Base-by-base conservation (phyloP, 1,140 invertebrate species). In the Pinna nobilis region DNA sequence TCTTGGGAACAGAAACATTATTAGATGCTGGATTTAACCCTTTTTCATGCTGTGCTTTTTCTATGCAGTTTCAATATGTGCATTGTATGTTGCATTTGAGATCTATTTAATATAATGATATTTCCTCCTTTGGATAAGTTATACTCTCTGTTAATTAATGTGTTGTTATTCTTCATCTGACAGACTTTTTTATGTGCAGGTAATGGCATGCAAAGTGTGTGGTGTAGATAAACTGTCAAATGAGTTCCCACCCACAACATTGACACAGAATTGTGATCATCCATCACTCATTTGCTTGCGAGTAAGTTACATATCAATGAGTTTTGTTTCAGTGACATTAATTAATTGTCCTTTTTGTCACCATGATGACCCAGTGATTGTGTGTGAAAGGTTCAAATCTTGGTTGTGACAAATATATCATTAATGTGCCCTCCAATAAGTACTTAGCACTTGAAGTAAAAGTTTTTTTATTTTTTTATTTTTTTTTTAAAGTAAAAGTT, bases 201-300 rank as follows among this genome's bases (percentile, higher is more conserved):
- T 47, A 3, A 47, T 47, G 74, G 47, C 57, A n/a, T 78, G 71
- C 30, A 39, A 55, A 20, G 23, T 37, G 18, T 78, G 77, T 63
- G 25, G 39, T 23, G 50, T 63, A 15, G 66, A 59, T 1, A 78
- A 78, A 33, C 30, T 78, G n/a, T 74, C 77, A 23, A 72, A 71
- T 53, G 77, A 78, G 44, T 78, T 75, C 49, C 61, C 77, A 41
- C 47, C 77, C 11, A n/a, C 28, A 28, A 68, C 50, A 41, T 30
- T 72, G 1, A 67, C 68, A 0, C 50, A 64, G n/a, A 41, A 68
- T 9, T 78, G 77, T 74, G 68, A 75, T 30, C 77, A 78, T 35
- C 77, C 77, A 44, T n/a, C 49, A 28, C 35, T 78, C 6, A 50
- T 39, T 20, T 75, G 77, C 37, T 57, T 78, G 18, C 23, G 73